Evolutionary conservation across 2,797 vertebrate genomes (phyloP).

Genomic region (Clarias platycephalus): DNA sequence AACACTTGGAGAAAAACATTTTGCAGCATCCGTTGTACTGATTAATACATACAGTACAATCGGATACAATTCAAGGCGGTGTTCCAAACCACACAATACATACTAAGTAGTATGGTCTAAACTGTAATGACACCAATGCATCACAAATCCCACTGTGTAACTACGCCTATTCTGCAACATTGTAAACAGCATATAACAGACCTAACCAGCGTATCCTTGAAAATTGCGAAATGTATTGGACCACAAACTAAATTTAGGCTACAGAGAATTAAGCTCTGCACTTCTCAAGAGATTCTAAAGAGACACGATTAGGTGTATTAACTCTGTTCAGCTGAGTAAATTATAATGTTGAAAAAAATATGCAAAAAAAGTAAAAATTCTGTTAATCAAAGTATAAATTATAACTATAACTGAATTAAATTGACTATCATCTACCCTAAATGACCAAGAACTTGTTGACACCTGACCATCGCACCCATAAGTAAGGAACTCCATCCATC

Average conservation of each 20-base stretch:
- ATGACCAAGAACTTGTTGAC: background rate
- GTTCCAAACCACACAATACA: background rate
- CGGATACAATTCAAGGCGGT: background rate
- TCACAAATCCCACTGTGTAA: background rate
- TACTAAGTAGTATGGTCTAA: background rate
- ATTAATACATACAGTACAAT: background rate
- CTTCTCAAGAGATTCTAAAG: background rate
- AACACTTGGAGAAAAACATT: background rate
- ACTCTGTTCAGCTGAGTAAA: background rate
- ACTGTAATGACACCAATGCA: background rate
- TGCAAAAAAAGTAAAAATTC: background rate
- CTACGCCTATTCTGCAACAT: background rate
- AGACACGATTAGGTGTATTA: background rate
- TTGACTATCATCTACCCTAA: background rate
- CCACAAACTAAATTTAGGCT: background rate
- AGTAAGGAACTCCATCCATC: too few species aligned
- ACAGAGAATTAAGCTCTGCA: background rate
- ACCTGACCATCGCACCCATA: background rate
- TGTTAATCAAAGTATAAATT: too few species aligned
- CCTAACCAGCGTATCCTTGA: too few species aligned
- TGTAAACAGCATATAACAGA: background rate
- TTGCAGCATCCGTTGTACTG: background rate
- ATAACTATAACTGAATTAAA: background rate
- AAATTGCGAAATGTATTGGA: background rate
- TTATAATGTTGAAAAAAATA: background rate